Conservation (phyloP, 2,888 invertebrate genomes). For the Conistra vaccinii region DNA sequence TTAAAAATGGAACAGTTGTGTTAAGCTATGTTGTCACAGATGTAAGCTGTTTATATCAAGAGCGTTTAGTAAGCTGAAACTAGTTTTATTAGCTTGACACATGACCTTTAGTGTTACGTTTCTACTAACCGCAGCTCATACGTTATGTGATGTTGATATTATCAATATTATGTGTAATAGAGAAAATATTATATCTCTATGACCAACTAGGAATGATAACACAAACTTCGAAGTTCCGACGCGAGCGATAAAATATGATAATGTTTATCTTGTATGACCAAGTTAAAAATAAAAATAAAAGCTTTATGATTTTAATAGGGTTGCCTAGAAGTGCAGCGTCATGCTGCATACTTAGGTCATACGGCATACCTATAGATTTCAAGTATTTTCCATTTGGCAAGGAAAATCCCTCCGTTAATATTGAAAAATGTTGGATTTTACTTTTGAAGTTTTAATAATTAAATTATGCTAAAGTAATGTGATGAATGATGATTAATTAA, state of each 20-base stretch:
- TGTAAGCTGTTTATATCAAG: slow-evolving; percentile 45
- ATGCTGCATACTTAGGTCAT: neutral
- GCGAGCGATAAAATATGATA: slow-evolving; percentile 77
- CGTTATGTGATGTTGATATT: slow-evolving; percentile 22
- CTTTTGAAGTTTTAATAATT: neutral
- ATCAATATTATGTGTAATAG: slow-evolving; percentile 34
- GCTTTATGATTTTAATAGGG: slow-evolving; percentile 64
- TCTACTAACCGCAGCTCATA: slow-evolving; percentile 48
- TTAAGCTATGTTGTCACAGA: slow-evolving; percentile 20
- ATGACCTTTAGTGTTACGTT: slow-evolving; percentile 61
- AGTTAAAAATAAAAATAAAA: slow-evolving; percentile 68
- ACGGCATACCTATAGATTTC: neutral
- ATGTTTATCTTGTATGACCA: slow-evolving; percentile 81
- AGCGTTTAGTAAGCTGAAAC: slow-evolving; percentile 53
- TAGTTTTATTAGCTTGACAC: slow-evolving; percentile 57
- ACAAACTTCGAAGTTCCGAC: slow-evolving; percentile 70
- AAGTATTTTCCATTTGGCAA: neutral
- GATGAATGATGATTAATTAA: neutral
- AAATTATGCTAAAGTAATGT: neutral
- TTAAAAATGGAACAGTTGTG: slow-evolving; percentile 32
- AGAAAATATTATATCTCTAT: slow-evolving; percentile 36
- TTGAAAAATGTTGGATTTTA: neutral
- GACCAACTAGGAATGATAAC: slow-evolving; percentile 62
- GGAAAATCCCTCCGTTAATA: neutral
- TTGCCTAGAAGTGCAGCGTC: slow-evolving; percentile 22